Conservation (phyloP, 2,888 invertebrate species). For the Hyalella azteca region DNA sequence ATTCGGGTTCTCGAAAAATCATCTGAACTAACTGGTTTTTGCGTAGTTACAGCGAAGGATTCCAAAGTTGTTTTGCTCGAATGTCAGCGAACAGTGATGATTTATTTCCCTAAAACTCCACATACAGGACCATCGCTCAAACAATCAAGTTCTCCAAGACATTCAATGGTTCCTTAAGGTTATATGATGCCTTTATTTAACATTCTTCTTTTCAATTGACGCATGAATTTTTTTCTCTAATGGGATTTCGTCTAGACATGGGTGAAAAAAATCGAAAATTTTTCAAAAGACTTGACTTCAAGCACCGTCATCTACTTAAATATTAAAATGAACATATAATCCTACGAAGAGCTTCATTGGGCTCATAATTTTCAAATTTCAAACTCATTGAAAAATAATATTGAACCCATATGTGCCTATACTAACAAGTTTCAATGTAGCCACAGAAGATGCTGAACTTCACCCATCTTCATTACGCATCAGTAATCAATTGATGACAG, state of each 20-base stretch:
- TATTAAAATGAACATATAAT: too few species aligned
- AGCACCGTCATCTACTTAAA: too few species aligned
- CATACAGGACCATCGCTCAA: constrained; percentile 25
- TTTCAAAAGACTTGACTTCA: too few species aligned
- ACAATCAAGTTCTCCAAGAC: constrained; percentile 21
- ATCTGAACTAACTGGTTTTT: neutral
- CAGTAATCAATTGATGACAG: too few species aligned
- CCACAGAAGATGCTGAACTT: too few species aligned
- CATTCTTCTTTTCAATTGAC: neutral
- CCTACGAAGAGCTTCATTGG: too few species aligned
- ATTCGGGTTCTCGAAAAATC: constrained; percentile 12
- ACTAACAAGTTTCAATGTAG: too few species aligned
- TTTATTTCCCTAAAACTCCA: constrained; percentile 31
- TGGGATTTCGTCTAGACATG: neutral
- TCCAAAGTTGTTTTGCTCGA: constrained; percentile 27
- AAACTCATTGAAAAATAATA: too few species aligned
- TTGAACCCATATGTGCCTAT: too few species aligned
- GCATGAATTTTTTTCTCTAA: neutral
- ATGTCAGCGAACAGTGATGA: neutral
- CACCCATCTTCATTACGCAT: too few species aligned
- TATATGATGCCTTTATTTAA: neutral
- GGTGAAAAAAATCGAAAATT: too few species aligned
- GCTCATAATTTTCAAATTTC: too few species aligned
- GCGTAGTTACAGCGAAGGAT: neutral
- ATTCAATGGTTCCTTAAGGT: neutral